Percentiles rank a stretch among this genome's conserved stretches.
Conservation (phyloP, 2,888 invertebrate genomes). For the Agrochola circellaris region DNA sequence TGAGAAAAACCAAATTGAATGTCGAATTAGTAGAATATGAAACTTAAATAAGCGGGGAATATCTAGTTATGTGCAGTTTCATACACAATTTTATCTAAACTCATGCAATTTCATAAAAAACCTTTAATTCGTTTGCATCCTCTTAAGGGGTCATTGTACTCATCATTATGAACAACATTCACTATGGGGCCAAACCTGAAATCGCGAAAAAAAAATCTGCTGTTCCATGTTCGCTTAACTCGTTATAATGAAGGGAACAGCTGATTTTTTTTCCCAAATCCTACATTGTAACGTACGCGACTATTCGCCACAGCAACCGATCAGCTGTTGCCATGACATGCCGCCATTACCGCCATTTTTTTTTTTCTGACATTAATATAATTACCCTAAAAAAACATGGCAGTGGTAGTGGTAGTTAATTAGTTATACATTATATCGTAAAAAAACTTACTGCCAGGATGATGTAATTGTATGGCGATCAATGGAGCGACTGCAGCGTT, state of each 20-base stretch:
- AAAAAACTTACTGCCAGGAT: constrained; percentile 85
- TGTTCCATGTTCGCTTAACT: too few relatives aligned
- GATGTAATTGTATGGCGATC: constrained; percentile 92
- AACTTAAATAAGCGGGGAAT: neutral
- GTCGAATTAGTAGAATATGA: neutral
- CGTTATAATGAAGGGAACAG: too few relatives aligned
- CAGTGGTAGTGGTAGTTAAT: too few relatives aligned
- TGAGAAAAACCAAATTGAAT: neutral
- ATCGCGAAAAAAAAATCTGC: too few relatives aligned
- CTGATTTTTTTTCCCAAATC: too few relatives aligned
- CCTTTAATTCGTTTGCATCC: too few relatives aligned
- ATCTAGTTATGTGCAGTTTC: neutral
- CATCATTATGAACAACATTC: too few relatives aligned
- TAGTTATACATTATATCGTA: neutral
- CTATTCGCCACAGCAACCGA: neutral
- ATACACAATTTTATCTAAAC: neutral
- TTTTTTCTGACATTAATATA: too few relatives aligned
- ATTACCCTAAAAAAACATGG: neutral
- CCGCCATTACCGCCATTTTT: neutral
- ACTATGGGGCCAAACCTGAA: too few relatives aligned
- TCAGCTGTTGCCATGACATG: neutral
- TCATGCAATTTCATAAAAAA: neutral
- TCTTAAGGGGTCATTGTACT: too few relatives aligned
- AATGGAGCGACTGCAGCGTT: constrained; percentile 92
- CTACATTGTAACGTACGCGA: neutral